phyloP scores from a whole-genome alignment of 2,888 invertebrate genomes.

The Zhengitettix transpicula region DNA sequence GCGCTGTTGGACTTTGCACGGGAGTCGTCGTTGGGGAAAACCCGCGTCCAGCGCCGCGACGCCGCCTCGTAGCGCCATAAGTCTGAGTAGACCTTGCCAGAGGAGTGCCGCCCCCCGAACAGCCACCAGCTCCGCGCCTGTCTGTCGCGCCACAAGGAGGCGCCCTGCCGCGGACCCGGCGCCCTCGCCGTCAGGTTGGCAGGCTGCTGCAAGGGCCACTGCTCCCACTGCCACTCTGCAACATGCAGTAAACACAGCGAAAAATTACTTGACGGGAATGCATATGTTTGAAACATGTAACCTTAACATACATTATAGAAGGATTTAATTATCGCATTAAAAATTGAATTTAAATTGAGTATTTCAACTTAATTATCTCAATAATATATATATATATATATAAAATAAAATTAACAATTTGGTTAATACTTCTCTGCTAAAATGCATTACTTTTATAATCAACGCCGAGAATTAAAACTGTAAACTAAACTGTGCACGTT shows the following conservation, averaged over 20 bases:
- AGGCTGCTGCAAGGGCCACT: background rate
- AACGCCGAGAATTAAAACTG: too few relatives aligned
- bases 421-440: too few relatives aligned
- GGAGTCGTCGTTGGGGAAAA: slow-evolving; percentile 6
- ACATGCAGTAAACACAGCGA: background rate
- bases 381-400: too few relatives aligned
- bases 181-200: background rate
- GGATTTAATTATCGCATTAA: too few relatives aligned
- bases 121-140: background rate
- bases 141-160: background rate
- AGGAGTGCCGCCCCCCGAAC: background rate
- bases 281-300: too few relatives aligned
- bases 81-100: slow-evolving; percentile 7
- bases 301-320: too few relatives aligned
- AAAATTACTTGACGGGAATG: too few relatives aligned
- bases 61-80: slow-evolving; percentile 9
- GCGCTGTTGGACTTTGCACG: slow-evolving; percentile 2
- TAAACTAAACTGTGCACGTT: too few relatives aligned
- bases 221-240: background rate
- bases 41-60: slow-evolving; percentile 3
- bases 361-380: too few relatives aligned
- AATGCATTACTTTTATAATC: too few relatives aligned
- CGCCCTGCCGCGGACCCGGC: background rate
- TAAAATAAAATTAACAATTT: too few relatives aligned
- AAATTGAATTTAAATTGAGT: too few relatives aligned